These are phyloP conservation scores for Ethmia dodecea DNA, from an alignment of 2,888 invertebrate genomes.

Conservation along the genomic window DNA sequence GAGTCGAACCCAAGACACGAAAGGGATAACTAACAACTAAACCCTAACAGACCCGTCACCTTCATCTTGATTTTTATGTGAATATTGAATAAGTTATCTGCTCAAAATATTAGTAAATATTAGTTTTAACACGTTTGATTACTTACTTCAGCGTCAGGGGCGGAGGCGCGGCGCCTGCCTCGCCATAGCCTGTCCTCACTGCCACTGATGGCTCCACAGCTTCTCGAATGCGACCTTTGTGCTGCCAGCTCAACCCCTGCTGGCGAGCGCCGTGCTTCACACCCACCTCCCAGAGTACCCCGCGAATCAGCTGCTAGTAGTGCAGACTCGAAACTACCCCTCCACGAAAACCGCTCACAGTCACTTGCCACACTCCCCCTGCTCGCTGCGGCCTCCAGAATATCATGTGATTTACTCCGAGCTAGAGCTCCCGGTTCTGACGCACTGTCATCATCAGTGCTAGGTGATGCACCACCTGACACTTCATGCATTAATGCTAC, in stretches of 20 bases:
- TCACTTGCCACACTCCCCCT: slow-evolving; percentile 87
- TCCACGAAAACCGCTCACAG: slow-evolving; percentile 93
- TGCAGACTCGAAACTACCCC: slow-evolving; percentile 95
- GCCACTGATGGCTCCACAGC: slow-evolving; percentile 91
- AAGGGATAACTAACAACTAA: no score
- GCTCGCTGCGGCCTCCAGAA: slow-evolving; percentile 80
- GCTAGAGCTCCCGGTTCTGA: slow-evolving; percentile 83
- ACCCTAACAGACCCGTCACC: no score
- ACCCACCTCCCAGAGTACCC: slow-evolving; percentile 85
- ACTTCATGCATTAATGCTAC: slow-evolving; percentile 96
- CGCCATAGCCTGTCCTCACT: slow-evolving; percentile 76
- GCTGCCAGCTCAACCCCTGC: slow-evolving; percentile 90
- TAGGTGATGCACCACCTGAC: slow-evolving; percentile 86
- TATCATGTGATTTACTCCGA: slow-evolving; percentile 89
- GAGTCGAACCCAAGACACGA: no score
- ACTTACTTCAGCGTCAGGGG: slow-evolving; percentile 71
- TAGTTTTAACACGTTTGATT: no score
- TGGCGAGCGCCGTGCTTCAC: slow-evolving; percentile 87
- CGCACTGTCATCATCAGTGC: slow-evolving; percentile 85
- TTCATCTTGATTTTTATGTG: no score
- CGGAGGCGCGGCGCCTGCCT: slow-evolving; percentile 63
- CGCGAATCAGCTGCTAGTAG: slow-evolving; percentile 91
- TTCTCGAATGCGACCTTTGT: slow-evolving; percentile 87
- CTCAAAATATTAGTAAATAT: no score
- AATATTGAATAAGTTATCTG: no score